Base-by-base conservation (phyloP, 2,888 invertebrate species). In the Nineta flava region DNA sequence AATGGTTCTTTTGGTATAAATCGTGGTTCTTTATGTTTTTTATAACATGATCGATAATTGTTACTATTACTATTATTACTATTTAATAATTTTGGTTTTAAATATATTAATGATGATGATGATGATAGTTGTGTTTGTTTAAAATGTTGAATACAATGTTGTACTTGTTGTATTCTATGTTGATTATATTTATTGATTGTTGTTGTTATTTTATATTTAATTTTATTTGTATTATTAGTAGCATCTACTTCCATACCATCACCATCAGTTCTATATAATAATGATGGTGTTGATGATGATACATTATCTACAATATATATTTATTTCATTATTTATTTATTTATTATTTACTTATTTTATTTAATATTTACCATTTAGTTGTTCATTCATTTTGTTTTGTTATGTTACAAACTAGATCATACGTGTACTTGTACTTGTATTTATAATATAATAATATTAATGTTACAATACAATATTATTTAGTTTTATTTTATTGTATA, bases 1-100 rank as follows among this genome's bases (percentile, higher is more conserved):
- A 90, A 91, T 0, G 91, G 91, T 61, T 92, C 91, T 57, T 86
- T 88, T 0, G 91, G 91, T 34, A 92, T 77, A 65, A 90, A 91
- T 61, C 84, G 88, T 0, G 88, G 87, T 55, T 82, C 81, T 59
- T 75, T 73, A 1, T n/a, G n/a, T n/a, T 67, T 66, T 59, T 79
- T 81, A 10, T 76, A 65, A 7, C 3, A 19, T 19, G 19, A 4
- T 4, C 19, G 47, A 73, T 66, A 53, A 70, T 69, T 41, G 68
- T 69, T 13, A 71, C 69, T 46, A 71, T 71, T 57, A 74, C 77
- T 56, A 26, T 74, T 76, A 42, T 74, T 71, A 13, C 72, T 68
- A 49, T 68, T 73, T 34, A 80, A 68, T 53, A 79, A 70, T 57
- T 76, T 79, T 10, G 84, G 81, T 46, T 81, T 68, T 49, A 79